Base-by-base conservation (phyloP, 2,113 vertebrate species). In the Perccottus glenii region DNA sequence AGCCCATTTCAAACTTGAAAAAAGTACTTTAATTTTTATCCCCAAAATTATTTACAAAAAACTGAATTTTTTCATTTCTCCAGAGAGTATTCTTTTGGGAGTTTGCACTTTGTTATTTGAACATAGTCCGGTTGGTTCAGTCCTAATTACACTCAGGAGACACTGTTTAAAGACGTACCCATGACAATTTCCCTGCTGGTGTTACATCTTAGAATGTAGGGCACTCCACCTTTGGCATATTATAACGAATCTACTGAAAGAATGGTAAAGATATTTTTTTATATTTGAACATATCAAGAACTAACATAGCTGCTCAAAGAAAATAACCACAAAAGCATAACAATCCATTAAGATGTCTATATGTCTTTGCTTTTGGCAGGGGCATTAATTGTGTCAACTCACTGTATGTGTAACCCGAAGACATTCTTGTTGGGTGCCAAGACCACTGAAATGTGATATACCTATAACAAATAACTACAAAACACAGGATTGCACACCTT, bases 141-240 rank as follows among this genome's bases (percentile, higher is more conserved):
- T 36, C 6, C 42, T 73, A 85, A 87, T 85, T 64, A 63, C 52
- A 62, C 75, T 48, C 69, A 1, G 2, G 82, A 45, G 80, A 78
- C 11, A 3, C 5, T 52, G 35, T 52, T 19, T 53, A 53, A 35
- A 27, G 5, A 53, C 50, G 3, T 36, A 32, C 52, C 33, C 12
- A 27, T 9, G 11, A 12, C 52, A 36, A 36, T 36, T n/a, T 55
- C 52, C 3, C 36, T 50, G 5, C 36, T 33, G 40, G 40, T 5
- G 40, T 5, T 27, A 50, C 15, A 50, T 50, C 44, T 46, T 11
- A 46, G 5, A 12, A 7, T 53, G 32, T 9, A 33, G 51, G 1
- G 32, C 32, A 8, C 9, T 38, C 19, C 16, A 16, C 7, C 19
- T 44, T 53, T 33, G 11, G 2, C 51, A 53, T 35, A 6, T 6